A percentile compares a stretch with the other conserved stretches of the same genome.
phyloP scores from a whole-genome alignment of 2,797 vertebrate species.

The Scolopax rusticola region DNA sequence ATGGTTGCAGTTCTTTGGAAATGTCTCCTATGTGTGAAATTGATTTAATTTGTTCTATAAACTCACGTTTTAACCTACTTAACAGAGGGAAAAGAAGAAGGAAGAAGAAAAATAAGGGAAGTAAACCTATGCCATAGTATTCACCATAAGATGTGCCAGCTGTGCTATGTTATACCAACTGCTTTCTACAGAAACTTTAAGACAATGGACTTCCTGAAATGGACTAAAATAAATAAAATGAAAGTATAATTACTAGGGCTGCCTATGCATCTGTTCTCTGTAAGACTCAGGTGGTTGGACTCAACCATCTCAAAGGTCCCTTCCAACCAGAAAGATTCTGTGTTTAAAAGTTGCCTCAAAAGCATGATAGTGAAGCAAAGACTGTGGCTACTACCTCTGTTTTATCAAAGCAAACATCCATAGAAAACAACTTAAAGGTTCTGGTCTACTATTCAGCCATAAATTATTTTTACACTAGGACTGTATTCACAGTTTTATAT shows the following conservation, averaged over 20 bases:
- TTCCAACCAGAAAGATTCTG: too few relatives aligned
- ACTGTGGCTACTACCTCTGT: background rate
- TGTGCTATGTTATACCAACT: background rate
- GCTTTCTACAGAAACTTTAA: background rate
- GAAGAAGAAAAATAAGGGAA: background rate
- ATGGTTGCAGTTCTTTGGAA: background rate
- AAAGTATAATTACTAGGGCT: background rate
- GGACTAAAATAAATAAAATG: background rate
- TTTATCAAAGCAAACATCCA: background rate
- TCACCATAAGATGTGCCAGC: background rate
- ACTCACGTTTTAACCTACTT: constrained; percentile 1
- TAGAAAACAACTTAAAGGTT: background rate
- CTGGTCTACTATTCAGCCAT: background rate
- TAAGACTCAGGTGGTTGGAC: background rate
- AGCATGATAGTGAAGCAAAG: background rate
- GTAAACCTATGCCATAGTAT: background rate
- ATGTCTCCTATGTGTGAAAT: background rate
- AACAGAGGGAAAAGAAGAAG: background rate
- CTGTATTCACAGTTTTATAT: background rate
- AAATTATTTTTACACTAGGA: background rate
- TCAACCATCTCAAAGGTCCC: too few relatives aligned
- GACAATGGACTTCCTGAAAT: background rate
- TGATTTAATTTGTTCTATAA: constrained; percentile 43
- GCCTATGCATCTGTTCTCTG: background rate
- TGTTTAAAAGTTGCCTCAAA: background rate